These are phyloP conservation scores for Hylaeus anthracinus DNA, from an alignment of 1,140 invertebrate species.

Conservation along the genomic window DNA sequence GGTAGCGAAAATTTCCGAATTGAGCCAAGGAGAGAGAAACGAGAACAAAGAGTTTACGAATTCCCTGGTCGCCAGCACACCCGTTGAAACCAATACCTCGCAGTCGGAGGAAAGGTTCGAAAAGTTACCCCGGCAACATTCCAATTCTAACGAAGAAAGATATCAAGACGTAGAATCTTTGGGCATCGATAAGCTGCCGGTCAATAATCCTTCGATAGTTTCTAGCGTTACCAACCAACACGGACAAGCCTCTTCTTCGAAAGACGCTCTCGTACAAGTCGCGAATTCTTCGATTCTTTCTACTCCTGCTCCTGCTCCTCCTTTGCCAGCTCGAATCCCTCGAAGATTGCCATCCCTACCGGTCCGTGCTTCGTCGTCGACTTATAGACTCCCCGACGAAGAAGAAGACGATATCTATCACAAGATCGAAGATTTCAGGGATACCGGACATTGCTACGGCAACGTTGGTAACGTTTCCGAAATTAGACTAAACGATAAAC, in stretches of 20 bases:
- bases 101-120: not conserved
- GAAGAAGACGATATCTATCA: conserved; percentile 77
- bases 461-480: conserved; percentile 50
- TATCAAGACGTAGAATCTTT: conserved; percentile 10
- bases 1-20: conserved; percentile 67
- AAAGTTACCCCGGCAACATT: not conserved
- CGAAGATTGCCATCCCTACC: conserved; percentile 73
- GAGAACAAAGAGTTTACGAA: not conserved
- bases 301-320: conserved; percentile 41
- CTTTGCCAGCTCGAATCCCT: conserved; percentile 66
- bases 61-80: not conserved
- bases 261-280: not conserved
- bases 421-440: conserved; percentile 72
- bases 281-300: not conserved
- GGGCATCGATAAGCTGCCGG: not conserved
- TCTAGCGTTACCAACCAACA: not conserved
- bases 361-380: conserved; percentile 12
- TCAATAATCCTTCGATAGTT: not conserved
- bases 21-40: not conserved
- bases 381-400: conserved; percentile 55
- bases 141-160: not conserved
- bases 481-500: conserved; percentile 48
- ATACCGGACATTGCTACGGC: conserved; percentile 61
- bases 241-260: not conserved
- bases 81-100: not conserved